Evolutionary conservation across 2,113 vertebrate species (phyloP).

Genomic region (Sinocyclocheilus maitianheensis): DNA sequence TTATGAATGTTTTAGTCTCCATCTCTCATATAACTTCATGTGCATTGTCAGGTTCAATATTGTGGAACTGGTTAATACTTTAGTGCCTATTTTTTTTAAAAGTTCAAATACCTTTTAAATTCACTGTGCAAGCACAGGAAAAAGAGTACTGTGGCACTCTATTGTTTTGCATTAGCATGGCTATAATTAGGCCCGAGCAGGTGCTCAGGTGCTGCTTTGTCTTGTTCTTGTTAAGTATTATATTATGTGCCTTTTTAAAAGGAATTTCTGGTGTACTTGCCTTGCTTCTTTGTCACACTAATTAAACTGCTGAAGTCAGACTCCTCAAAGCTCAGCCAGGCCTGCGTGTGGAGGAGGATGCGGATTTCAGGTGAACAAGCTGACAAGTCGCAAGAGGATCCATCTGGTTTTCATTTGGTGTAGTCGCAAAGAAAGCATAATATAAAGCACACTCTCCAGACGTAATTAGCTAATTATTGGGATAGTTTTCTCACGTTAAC

Average conservation of each 20-base stretch:
- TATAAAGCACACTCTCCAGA: slow-evolving; percentile 51
- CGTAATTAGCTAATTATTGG: slow-evolving; percentile 41
- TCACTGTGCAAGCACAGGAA: slow-evolving; percentile 5
- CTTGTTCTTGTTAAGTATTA: slow-evolving; percentile 67
- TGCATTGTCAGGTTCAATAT: neutral
- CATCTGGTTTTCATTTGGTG: slow-evolving; percentile 56
- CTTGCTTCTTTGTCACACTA: slow-evolving; percentile 67
- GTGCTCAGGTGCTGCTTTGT: slow-evolving; percentile 72
- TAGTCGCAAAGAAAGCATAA: slow-evolving; percentile 46
- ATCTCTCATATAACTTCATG: neutral
- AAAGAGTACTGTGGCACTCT: slow-evolving; percentile 46
- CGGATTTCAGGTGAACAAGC: slow-evolving; percentile 58
- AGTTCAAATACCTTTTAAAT: slow-evolving; percentile 41
- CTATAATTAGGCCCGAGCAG: slow-evolving; percentile 71
- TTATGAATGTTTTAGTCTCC: neutral
- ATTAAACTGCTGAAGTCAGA: slow-evolving; percentile 69
- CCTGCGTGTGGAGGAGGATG: slow-evolving; percentile 53
- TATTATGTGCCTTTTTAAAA: slow-evolving; percentile 61
- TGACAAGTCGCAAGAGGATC: slow-evolving; percentile 55
- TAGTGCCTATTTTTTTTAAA: neutral
- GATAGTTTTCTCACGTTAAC: slow-evolving; percentile 4
- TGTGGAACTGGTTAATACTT: slow-evolving; percentile 14
- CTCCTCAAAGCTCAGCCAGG: slow-evolving; percentile 53
- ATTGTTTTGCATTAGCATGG: slow-evolving; percentile 57
- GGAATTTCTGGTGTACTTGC: slow-evolving; percentile 61